Evolutionary conservation across 2,888 invertebrate species (phyloP).

Genomic region (Nemotelus pantherinus): DNA sequence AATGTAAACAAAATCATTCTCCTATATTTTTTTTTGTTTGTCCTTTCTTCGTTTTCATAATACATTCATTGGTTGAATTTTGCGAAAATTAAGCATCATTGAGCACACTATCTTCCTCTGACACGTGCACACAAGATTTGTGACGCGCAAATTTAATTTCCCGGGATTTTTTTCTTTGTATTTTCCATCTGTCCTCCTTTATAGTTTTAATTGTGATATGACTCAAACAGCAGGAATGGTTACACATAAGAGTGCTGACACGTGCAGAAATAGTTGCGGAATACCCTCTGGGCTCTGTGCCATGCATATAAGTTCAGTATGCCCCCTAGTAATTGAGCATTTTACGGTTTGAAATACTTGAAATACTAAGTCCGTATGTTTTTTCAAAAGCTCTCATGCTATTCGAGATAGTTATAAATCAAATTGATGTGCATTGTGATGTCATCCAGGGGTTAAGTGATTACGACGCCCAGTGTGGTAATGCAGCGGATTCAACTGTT

Average conservation of each 20-base stretch:
- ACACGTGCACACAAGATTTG: constrained; percentile 7
- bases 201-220: not conserved
- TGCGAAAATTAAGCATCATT: no score
- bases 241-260: not conserved
- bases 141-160: constrained; percentile 12
- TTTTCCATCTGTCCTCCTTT: not conserved
- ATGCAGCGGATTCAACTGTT: not conserved
- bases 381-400: no score
- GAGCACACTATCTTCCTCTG: no score
- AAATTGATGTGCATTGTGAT: no score
- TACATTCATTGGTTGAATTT: no score
- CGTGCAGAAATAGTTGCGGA: not conserved
- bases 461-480: not conserved
- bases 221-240: not conserved
- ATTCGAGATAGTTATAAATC: no score
- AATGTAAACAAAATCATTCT: constrained; percentile 7
- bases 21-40: constrained; percentile 6
- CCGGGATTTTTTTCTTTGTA: not conserved
- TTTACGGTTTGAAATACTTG: no score
- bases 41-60: no score
- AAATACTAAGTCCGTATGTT: no score
- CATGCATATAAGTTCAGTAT: no score
- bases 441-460: constrained; percentile 1
- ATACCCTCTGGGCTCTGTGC: no score
- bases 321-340: no score